These are phyloP conservation scores for Uropsilus gracilis DNA, from an alignment of 2,113 vertebrate species.

Conservation along the genomic window DNA sequence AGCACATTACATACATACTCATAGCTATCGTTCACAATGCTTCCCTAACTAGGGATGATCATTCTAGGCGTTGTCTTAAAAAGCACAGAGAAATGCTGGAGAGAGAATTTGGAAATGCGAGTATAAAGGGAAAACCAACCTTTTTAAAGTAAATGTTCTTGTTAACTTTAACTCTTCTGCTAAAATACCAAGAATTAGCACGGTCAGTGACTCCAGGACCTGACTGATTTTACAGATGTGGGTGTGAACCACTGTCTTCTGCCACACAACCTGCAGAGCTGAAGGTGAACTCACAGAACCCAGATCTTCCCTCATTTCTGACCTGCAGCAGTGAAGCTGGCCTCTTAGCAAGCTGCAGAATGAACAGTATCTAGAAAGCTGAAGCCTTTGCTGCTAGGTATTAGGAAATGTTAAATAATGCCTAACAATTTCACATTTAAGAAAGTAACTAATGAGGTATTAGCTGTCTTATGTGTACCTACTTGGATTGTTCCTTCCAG, in stretches of 20 bases:
- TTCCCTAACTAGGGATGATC: slow-evolving; percentile 13
- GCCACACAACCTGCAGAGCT: not conserved
- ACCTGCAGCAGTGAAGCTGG: not conserved
- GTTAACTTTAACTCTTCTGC: slow-evolving; percentile 41
- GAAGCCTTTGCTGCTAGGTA: not conserved
- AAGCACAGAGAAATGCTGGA: slow-evolving; percentile 25
- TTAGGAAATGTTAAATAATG: slow-evolving; percentile 21
- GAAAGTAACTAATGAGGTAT: slow-evolving; percentile 11
- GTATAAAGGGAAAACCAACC: not conserved
- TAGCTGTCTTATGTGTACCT: not conserved
- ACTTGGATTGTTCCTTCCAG: not conserved
- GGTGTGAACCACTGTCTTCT: slow-evolving; percentile 3
- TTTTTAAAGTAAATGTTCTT: slow-evolving; percentile 42
- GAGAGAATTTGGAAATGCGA: slow-evolving; percentile 22
- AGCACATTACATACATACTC: not conserved
- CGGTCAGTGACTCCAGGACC: not conserved
- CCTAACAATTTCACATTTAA: slow-evolving; percentile 4
- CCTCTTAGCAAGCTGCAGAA: not conserved
- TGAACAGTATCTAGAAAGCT: not conserved
- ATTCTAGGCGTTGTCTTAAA: slow-evolving; percentile 31
- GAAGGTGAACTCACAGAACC: slow-evolving; percentile 51
- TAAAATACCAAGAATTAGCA: slow-evolving; percentile 53
- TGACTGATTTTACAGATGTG: not conserved
- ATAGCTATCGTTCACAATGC: slow-evolving; percentile 29
- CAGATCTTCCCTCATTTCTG: slow-evolving; percentile 38